Base-by-base conservation (phyloP, 2,888 invertebrate species). In the Eustalomyia histrio region DNA sequence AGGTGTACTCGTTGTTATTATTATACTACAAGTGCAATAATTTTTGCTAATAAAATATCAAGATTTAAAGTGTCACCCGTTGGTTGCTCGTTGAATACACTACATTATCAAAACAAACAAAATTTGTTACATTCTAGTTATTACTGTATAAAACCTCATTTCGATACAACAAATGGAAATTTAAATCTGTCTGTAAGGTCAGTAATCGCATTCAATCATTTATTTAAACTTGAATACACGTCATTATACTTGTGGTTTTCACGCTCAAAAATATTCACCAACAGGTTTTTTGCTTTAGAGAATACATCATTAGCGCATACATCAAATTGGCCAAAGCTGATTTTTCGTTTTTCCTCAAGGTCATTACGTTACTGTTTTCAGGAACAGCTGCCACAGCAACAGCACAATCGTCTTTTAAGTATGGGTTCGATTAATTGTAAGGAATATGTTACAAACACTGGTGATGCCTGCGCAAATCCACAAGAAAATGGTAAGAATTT, bases 381-480 rank as follows among this genome's bases (percentile, higher is more conserved):
- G 14, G 68, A 68, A 60, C 63, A 72, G 61, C 57, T 76, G 63
- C 24, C 65, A 50, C 68, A 18, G 24, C 64, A 67, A 0, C 52
- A 52, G 29, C 14, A 35, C n/a, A 58, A 60, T 65, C 74, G 64
- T 6, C 18, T 50, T 12, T 61, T 71, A n/a, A 86, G 57, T 75
- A 90, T 90, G 90, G 90, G 90, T 39, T 88, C 90, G 39, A 84
- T 87, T 60, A 89, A 89, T 76, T 90, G 90, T 84, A 90, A 90
- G 84, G 89, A 89, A 79, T 89, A 89, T 83, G 87, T 86, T 55
- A 89, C 90, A 9, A 86, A 85, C 17, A 82, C 55, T 55, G 75
- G 75, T 55, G 75, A 76, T 60, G 64, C 43, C 57, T 52, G 68
- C 57, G 33, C 64, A 53, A 83, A 79, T 33, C 65, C 18, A 52